Base-by-base conservation (phyloP, 2,113 vertebrate species). In the Trinectes maculatus region DNA sequence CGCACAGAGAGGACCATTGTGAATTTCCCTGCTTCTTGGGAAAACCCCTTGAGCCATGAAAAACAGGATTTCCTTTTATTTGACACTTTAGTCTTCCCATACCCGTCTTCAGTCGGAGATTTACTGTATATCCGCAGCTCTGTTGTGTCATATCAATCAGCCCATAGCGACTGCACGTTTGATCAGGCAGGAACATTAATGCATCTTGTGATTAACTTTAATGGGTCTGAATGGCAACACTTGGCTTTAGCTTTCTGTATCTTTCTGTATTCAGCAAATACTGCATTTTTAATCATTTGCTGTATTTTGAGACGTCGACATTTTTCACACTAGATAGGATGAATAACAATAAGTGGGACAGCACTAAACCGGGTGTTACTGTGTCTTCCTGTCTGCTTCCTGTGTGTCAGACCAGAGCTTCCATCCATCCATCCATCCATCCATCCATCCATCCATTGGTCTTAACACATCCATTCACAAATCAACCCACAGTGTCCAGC, bases 41-140 rank as follows among this genome's bases (percentile, higher is more conserved):
- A 87, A 86, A 86, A 76, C 83, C 85, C 84, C 85, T 86, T 73
- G 66, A 87, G 79, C 67, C 64, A 75, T 72, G 66, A 86, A 71
- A 74, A 85, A 84, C 79, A 85, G 74, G 80, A 87, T 74, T 83
- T 85, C 82, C 88, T 85, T 70, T 64, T 54, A 70, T 72, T 83
- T 67, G 40, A 82, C 29, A 42, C 59, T 42, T 76, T 13, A 22
- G 55, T 55, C 34, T 58, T 56, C 58, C 48, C 33, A 42, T 71
- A 74, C 74, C 53, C 73, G 49, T 29, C 33, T 25, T 66, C 72
- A 48, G 6, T 34, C 44, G 49, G 6, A 15, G 39, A 21, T 40
- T 31, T 65, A 57, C 47, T 66, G 49, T 70, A n/a, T n/a, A n/a
- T n/a, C n/a, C 28, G 29, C 10, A 48, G 52, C 51, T 63, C 8